Conservation (phyloP, 2,113 vertebrate genomes). For the Struthio camelus region DNA sequence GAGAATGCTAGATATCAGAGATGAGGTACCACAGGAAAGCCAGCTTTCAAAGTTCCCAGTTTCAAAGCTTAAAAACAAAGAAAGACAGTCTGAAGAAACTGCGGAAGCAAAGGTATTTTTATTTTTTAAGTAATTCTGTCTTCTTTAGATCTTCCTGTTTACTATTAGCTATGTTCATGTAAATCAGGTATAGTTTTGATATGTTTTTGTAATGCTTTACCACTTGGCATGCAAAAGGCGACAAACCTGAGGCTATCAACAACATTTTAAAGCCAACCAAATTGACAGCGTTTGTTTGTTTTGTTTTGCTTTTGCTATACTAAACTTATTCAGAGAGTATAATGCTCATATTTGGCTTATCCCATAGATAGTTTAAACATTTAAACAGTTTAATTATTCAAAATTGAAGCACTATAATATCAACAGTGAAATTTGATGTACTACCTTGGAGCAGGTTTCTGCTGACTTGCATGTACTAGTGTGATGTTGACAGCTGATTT, state of each 20-base stretch:
- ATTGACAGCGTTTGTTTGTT: too few species aligned
- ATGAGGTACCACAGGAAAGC: background rate
- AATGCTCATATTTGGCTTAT: background rate
- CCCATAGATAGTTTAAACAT: background rate
- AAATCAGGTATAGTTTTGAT: background rate
- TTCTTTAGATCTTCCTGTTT: background rate
- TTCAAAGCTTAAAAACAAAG: background rate
- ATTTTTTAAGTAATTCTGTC: background rate
- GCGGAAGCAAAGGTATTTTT: constrained; percentile 19
- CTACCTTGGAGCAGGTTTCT: background rate
- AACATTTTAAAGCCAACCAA: too few species aligned
- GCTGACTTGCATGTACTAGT: accelerated
- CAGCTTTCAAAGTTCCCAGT: background rate
- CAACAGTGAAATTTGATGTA: background rate
- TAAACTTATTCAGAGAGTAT: background rate
- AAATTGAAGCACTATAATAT: background rate
- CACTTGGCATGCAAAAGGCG: background rate
- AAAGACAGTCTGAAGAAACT: background rate
- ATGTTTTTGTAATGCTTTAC: background rate
- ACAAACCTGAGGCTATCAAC: background rate
- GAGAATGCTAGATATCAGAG: background rate
- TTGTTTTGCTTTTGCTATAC: background rate
- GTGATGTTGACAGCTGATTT: accelerated
- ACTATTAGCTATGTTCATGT: background rate
- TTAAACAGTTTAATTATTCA: background rate